Evolutionary conservation across 1,140 invertebrate genomes (phyloP).

Genomic region (Muscidifurax raptorellus): DNA sequence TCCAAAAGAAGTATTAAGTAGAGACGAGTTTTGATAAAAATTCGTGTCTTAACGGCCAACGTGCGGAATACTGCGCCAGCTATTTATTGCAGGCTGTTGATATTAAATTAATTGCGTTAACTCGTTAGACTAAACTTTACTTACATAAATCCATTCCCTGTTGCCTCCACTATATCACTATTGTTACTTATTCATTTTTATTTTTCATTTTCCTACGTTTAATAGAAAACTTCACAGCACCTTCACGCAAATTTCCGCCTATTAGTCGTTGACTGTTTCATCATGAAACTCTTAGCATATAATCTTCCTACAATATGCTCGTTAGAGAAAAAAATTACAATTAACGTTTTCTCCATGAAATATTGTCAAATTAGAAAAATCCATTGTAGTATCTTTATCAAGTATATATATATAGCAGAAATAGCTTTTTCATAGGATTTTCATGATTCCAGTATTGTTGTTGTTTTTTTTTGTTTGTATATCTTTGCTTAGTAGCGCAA

Average conservation of each 20-base stretch:
- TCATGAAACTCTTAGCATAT: background rate
- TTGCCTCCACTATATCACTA: slow-evolving; percentile 42
- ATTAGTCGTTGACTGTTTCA: slow-evolving; percentile 18
- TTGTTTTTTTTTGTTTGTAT: background rate
- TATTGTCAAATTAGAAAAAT: slow-evolving; percentile 31
- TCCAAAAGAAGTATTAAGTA: background rate
- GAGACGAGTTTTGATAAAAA: background rate
- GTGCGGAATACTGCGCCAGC: slow-evolving; percentile 34
- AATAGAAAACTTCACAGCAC: slow-evolving; percentile 41
- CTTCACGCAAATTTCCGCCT: background rate
- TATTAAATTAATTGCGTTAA: slow-evolving; percentile 37
- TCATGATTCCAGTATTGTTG: background rate
- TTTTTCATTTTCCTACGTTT: slow-evolving; percentile 21
- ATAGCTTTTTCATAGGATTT: slow-evolving; percentile 22
- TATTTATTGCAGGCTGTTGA: slow-evolving; percentile 42
- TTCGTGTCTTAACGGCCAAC: background rate
- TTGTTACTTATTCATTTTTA: slow-evolving; percentile 26
- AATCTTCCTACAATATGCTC: slow-evolving; percentile 1
- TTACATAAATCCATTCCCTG: slow-evolving; percentile 43
- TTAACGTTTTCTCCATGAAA: slow-evolving; percentile 2
- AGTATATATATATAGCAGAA: background rate
- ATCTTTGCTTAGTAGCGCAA: slow-evolving; percentile 8
- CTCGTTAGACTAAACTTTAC: slow-evolving; percentile 16
- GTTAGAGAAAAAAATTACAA: slow-evolving; percentile 8
- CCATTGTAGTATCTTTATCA: slow-evolving; percentile 17